Evolutionary conservation across 2,888 invertebrate genomes (phyloP), one percentile per base, ranked within the genome.

Genomic region (Volucella inflata): DNA sequence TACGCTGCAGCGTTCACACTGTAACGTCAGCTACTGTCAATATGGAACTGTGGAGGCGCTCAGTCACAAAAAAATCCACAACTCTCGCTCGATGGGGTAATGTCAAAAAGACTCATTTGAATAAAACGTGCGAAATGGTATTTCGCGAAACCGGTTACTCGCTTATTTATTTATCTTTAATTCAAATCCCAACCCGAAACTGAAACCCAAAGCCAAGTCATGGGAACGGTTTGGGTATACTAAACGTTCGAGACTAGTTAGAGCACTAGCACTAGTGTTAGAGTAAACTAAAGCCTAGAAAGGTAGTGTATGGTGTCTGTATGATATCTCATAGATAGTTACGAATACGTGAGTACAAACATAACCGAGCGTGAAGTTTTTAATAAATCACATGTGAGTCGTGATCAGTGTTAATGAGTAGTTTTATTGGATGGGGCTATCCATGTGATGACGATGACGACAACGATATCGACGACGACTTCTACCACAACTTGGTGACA

Each of bases 121-220:
- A 85, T 85, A 80, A 85, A 85, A 85, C 85, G 81, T 81, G 85
- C 85, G 81, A 85, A 84, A 80, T 84, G 81, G 85, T 68, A 77
- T 85, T 81, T 81, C 30, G 85, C 71, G 51, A 77, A 85, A 85
- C 85, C 85, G 85, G 85, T 85, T 77, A 50, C 57, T 50, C 62
- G 50, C 62, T 48, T 59, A 50, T 55, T 17, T 75, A 38, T 72
- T 46, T 79, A 30, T 59, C 40, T 68, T 60, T 60, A 11, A 42
- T 65, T 59, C 30, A 30, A 30, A 30, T 30, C 30, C 6, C 30
- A 30, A 30, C 4, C 30, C 30, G 30, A 30, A 30, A 60, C 40
- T 59, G 48, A 71, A 70, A 12, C 30, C 30, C 30, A 30, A 30
- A 30, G 30, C 30, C 46, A n/a, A 59, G 62, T 44, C 51, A 42